Conservation (phyloP, 1,140 invertebrate species). For the Rhyacophila brunnea region DNA sequence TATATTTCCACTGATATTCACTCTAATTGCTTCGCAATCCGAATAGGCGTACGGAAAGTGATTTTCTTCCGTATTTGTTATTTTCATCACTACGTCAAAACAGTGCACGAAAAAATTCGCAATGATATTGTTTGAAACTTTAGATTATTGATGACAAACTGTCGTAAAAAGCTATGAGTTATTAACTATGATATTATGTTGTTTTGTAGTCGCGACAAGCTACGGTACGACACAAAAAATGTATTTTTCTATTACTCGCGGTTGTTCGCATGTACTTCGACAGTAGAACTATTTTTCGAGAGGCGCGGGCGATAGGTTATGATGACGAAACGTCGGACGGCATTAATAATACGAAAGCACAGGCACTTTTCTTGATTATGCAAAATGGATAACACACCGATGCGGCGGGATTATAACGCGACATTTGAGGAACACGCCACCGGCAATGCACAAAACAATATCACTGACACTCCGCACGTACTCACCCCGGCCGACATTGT, state of each 20-base stretch:
- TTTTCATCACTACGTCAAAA: too few species aligned
- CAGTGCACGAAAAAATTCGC: too few species aligned
- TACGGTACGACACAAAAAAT: not conserved
- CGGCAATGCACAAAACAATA: conserved; percentile 18
- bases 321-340: conserved; percentile 19
- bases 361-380: conserved; percentile 18
- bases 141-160: not conserved
- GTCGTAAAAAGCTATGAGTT: too few species aligned
- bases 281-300: conserved; percentile 1
- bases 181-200: too few species aligned
- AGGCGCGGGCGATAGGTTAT: conserved; percentile 6
- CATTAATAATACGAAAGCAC: conserved; percentile 4
- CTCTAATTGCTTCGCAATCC: too few species aligned
- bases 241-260: not conserved
- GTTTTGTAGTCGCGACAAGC: too few species aligned
- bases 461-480: conserved; percentile 18
- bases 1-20: too few species aligned
- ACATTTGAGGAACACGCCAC: conserved; percentile 10
- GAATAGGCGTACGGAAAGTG: too few species aligned
- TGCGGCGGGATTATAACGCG: conserved; percentile 12
- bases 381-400: not conserved
- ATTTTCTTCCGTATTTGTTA: too few species aligned
- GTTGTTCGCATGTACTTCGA: not conserved
- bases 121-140: not conserved
- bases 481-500: conserved; percentile 20